These are phyloP conservation scores for Ammodytes marinus DNA, from an alignment of 2,113 vertebrate genomes.

Conservation along the genomic window DNA sequence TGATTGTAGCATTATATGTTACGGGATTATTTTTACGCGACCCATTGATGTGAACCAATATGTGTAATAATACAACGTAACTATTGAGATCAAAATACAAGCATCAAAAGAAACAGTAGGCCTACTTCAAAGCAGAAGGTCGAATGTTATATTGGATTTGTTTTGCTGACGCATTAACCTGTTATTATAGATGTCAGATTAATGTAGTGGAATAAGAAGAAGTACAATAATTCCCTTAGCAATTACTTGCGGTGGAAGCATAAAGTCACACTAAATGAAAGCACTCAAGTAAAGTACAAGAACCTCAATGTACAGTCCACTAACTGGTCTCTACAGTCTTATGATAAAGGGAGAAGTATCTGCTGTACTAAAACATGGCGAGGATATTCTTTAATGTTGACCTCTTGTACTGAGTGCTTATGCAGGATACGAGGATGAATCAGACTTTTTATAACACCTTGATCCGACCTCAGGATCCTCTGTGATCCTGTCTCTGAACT, in stretches of 20 bases:
- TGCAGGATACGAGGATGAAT: conserved; percentile 13
- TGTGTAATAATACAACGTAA: neutral
- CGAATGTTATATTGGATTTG: neutral
- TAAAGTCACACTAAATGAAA: neutral
- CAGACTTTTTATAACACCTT: conserved; percentile 23
- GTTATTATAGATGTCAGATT: neutral
- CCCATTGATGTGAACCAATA: neutral
- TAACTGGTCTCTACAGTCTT: neutral
- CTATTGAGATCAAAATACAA: neutral
- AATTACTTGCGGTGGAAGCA: neutral
- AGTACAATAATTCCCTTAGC: neutral
- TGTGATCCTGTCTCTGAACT: conserved; percentile 65
- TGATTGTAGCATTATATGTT: neutral
- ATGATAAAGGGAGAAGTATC: neutral
- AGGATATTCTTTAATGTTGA: neutral
- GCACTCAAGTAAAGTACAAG: neutral
- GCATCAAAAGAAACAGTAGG: neutral
- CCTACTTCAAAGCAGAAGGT: no score
- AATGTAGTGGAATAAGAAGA: neutral
- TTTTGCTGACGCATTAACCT: neutral
- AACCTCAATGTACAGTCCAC: neutral
- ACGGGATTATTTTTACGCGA: neutral
- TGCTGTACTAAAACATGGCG: neutral
- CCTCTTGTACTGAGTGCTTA: neutral
- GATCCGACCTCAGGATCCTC: conserved; percentile 36